Evolutionary conservation across 2,113 vertebrate species (phyloP).

Genomic region (Columbina picui): DNA sequence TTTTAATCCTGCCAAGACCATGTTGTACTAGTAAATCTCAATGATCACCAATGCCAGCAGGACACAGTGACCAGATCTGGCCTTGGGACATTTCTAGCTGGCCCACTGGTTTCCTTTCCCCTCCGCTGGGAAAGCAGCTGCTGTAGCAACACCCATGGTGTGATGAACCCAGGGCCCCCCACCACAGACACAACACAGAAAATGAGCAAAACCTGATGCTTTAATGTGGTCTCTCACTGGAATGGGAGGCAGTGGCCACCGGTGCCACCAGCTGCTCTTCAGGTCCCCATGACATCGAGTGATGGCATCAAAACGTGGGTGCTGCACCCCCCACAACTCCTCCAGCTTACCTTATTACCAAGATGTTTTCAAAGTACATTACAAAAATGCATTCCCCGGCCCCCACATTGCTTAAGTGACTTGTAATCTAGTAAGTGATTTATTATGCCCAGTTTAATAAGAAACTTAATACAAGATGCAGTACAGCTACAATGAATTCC

Average conservation of each 20-base stretch:
- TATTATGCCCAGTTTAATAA: neutral
- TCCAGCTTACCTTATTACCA: neutral
- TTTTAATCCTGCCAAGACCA: neutral
- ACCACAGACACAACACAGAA: neutral
- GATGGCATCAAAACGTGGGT: accelerated
- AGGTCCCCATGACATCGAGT: neutral
- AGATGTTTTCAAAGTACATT: neutral
- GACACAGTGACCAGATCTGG: neutral
- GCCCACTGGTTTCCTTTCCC: neutral
- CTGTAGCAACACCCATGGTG: neutral
- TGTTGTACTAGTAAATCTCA: neutral
- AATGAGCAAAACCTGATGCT: accelerated
- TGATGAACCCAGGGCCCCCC: neutral
- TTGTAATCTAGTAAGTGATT: neutral
- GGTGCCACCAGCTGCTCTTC: neutral
- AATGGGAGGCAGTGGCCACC: neutral
- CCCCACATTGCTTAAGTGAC: neutral
- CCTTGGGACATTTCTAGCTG: neutral
- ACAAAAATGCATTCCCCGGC: neutral
- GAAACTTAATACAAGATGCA: neutral
- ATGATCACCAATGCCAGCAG: neutral
- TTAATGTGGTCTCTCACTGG: accelerated
- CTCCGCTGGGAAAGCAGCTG: neutral
- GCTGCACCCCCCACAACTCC: neutral
- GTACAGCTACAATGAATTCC: neutral